Conservation (phyloP, 2,797 vertebrate species). For the Pipistrellus pipistrellus region DNA sequence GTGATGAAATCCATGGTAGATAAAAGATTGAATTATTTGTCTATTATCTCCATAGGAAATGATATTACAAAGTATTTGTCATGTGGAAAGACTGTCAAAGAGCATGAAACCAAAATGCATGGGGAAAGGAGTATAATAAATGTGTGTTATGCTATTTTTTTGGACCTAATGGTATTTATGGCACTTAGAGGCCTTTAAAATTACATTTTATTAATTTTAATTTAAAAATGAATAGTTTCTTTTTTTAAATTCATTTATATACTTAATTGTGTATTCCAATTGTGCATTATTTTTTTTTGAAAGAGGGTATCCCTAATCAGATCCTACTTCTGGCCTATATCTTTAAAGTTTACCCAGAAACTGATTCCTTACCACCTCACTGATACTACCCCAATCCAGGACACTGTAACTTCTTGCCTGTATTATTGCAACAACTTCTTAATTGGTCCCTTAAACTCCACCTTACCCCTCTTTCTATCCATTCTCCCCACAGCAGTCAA, state of each 20-base stretch:
- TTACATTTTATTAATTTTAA: background rate
- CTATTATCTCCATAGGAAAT: background rate
- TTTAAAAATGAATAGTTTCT: slow-evolving; percentile 41
- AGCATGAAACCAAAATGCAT: background rate
- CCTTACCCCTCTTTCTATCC: background rate
- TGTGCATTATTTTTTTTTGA: slow-evolving; percentile 5
- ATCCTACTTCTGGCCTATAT: background rate
- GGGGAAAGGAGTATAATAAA: background rate
- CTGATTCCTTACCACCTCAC: background rate
- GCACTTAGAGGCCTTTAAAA: background rate
- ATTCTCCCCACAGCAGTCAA: background rate
- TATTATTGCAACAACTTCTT: background rate
- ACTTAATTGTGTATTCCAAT: background rate
- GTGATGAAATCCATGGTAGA: background rate
- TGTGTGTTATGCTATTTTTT: background rate
- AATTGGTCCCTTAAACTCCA: background rate
- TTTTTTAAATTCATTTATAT: background rate
- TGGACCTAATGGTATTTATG: background rate
- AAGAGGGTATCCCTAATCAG: background rate
- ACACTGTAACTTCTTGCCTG: background rate
- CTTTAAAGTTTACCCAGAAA: slow-evolving; percentile 30
- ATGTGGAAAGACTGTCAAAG: slow-evolving; percentile 6
- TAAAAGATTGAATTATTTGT: slow-evolving; percentile 12
- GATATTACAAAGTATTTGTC: background rate
- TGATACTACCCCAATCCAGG: background rate